Evolutionary conservation across 2,888 invertebrate species (phyloP), one percentile per base, ranked within the genome.

Genomic region (Serripes groenlandicus): DNA sequence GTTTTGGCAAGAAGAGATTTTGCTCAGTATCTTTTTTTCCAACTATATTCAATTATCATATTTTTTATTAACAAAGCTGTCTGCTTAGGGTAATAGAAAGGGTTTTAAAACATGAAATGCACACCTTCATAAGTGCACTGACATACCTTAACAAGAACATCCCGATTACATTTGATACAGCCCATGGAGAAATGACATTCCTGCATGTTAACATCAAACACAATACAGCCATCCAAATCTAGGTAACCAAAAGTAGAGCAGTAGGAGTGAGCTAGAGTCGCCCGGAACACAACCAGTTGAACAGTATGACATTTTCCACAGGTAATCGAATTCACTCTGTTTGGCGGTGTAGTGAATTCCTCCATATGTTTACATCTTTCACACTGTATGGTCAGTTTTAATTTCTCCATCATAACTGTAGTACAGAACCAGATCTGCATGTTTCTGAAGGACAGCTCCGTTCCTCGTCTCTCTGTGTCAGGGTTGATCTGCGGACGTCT

Each of bases 101-200:
- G n/a, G n/a, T n/a, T n/a, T n/a, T n/a, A n/a, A n/a, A n/a, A n/a
- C n/a, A n/a, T n/a, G n/a, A n/a, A n/a, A n/a, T n/a, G n/a, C n/a
- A n/a, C n/a, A n/a, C n/a, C n/a, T n/a, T n/a, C n/a, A n/a, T n/a
- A n/a, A n/a, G n/a, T n/a, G n/a, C n/a, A n/a, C n/a, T n/a, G n/a
- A n/a, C n/a, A n/a, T 68, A 95, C 95, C 91, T 93, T 88, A 3
- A 93, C 80, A 34, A 89, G 90, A 30, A 90, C 91, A 73, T 94
- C 92, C 80, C 93, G 94, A 75, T 88, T 89, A 84, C 95, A 95
- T 62, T 86, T 89, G n/a, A 95, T 84, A 81, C 95, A 95, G 28
- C 91, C 91, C 21, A 94, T 85, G 11, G 90, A 85, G 68, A 94
- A 91, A 15, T 87, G 81, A 76, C 93, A 94, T 74, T 94, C 93